Base-by-base conservation (phyloP, 53 echinoderm and acorn worm genomes). In the Holothuria scabra region DNA sequence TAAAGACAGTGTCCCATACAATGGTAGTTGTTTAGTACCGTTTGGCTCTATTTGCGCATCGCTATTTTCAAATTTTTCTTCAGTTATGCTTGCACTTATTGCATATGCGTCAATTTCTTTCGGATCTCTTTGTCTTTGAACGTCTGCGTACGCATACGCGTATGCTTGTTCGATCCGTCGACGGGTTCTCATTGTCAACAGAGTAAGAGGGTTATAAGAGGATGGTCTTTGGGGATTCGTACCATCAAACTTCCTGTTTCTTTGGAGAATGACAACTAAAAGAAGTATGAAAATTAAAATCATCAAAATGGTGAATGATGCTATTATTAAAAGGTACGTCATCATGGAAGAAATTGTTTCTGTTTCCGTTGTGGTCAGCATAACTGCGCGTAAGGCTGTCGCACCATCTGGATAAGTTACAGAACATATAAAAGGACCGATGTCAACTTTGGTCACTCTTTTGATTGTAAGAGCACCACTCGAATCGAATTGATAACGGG, bases 381-480 rank as follows among this genome's bases (percentile, higher is more conserved):
- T 34, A 12, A 80, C 80, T 11, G 80, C 80, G 21, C 62, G 59
- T 8, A 80, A 23, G 3, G 60, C 80, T 12, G 80, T 80, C 9
- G 80, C 28, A 8, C 80, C 80, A 32, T 80, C 80, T 9, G 60
- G 60, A 24, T 80, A 80, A 3, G 80, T 80, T 37, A 80, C 61
- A 16, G 80, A 80, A 57, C 80, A 80, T 37, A 80, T 80, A 35
- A 60, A 80, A 21, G 80, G 80, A 9, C 80, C 80, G 28, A 80
- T 19, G 38, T 80, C 80, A 11, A 35, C 33, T 5, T 59, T 62
- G 21, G 21, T 7, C 19, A 61, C 31, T 9, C 35, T n/a, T 29
- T 19, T 34, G 30, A 80, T 80, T 21, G 21, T 80, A 23, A 80
- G 60, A 22, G 30, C 62, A 35, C 80, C 80, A 32, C 33, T 38